phyloP scores from a whole-genome alignment of 2,113 vertebrate species.

The Datnioides undecimradiatus region DNA sequence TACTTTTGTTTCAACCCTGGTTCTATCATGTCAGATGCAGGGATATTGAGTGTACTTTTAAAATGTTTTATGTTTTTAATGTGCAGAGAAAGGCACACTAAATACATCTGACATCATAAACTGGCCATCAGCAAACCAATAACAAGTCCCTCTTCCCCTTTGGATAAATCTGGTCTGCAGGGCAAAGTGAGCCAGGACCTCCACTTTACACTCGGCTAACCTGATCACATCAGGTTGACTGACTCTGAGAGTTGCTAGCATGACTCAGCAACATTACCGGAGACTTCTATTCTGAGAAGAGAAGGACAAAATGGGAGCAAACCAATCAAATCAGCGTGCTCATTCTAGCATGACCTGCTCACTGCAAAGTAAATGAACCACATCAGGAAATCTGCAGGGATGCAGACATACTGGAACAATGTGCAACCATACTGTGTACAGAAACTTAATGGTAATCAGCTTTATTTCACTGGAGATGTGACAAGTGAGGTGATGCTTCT shows the following conservation, averaged over 20 bases:
- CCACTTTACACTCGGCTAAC: conserved; percentile 16
- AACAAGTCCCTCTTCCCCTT: background rate
- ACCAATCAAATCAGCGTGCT: conserved; percentile 30
- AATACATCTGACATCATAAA: no score
- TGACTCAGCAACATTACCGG: conserved; percentile 58
- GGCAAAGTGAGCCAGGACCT: conserved; percentile 13
- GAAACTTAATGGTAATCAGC: conserved; percentile 9
- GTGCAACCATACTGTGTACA: background rate
- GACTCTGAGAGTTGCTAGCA: conserved; percentile 30
- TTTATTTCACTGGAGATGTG: background rate
- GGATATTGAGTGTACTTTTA: background rate
- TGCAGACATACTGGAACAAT: conserved; percentile 25
- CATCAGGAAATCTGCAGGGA: conserved; percentile 12
- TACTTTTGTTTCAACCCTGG: background rate
- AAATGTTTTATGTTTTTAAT: background rate
- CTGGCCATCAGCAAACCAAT: background rate
- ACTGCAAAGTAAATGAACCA: conserved; percentile 38
- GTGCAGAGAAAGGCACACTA: background rate
- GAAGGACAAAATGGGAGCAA: conserved; percentile 48
- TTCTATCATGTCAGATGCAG: background rate
- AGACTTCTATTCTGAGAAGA: conserved; percentile 1
- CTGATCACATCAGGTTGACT: conserved; percentile 53
- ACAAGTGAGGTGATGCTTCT: background rate
- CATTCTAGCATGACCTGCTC: conserved; percentile 30
- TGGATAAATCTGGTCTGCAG: background rate